Evolutionary conservation across 1,140 invertebrate genomes (phyloP).

Genomic region (Sitobion miscanthi): DNA sequence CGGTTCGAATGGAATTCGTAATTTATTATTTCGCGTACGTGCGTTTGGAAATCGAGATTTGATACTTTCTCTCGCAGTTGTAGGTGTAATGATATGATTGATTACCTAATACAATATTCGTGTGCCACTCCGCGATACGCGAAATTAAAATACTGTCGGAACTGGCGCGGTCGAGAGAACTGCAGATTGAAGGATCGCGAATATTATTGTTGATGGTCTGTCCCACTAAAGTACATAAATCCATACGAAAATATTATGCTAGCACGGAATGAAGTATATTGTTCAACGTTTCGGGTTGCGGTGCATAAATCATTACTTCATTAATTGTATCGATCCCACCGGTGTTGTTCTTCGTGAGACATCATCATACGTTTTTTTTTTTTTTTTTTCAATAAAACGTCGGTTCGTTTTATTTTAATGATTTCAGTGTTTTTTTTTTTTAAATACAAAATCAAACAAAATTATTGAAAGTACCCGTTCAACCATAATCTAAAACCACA

Average conservation of each 20-base stretch:
- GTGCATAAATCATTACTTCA: neutral
- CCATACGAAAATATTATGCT: neutral
- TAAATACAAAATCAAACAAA: neutral
- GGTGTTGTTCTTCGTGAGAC: neutral
- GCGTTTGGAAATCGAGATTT: neutral
- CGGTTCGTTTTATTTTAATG: no score
- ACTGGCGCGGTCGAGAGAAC: neutral
- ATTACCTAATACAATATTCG: neutral
- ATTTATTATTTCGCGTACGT: conserved; percentile 40
- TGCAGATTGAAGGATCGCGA: neutral
- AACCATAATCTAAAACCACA: neutral
- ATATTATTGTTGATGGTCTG: neutral
- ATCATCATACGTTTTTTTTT: no score
- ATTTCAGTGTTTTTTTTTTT: no score
- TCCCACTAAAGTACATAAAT: neutral
- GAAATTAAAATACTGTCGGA: neutral
- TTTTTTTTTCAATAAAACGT: neutral
- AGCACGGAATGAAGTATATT: neutral
- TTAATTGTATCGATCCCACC: neutral
- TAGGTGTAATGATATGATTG: neutral
- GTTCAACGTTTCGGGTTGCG: neutral
- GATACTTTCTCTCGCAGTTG: neutral
- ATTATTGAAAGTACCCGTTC: neutral
- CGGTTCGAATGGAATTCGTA: neutral
- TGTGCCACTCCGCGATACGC: neutral